Percentiles rank a stretch among this genome's conserved stretches.
These are phyloP conservation scores for Drosophila pseudotakahashii DNA, from an alignment of 2,888 invertebrate species.

Conservation along the genomic window DNA sequence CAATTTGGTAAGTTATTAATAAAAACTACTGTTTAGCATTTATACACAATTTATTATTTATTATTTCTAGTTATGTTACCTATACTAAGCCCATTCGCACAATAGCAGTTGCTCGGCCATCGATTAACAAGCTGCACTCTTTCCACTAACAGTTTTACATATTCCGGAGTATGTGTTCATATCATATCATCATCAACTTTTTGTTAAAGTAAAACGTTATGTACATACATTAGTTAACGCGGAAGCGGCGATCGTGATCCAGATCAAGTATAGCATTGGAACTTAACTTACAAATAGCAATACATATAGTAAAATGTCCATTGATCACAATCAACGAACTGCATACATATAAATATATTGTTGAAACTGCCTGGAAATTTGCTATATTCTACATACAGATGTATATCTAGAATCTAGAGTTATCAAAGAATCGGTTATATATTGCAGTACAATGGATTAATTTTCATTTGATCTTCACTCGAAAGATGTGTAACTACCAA, in stretches of 20 bases:
- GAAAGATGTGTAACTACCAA: slow-evolving; percentile 12
- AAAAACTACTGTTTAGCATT: slow-evolving; percentile 34
- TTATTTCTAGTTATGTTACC: slow-evolving; percentile 61
- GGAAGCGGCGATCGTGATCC: slow-evolving; percentile 52
- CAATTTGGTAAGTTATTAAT: neutral
- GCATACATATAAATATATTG: slow-evolving; percentile 22
- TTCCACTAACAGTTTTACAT: slow-evolving; percentile 55
- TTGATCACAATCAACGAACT: slow-evolving; percentile 54
- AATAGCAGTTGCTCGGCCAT: slow-evolving; percentile 40
- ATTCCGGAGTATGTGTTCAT: slow-evolving; percentile 43
- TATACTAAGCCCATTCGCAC: slow-evolving; percentile 54
- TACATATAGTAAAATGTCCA: slow-evolving; percentile 46
- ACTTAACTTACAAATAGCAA: slow-evolving; percentile 55
- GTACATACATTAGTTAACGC: slow-evolving; percentile 66
- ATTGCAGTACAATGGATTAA: slow-evolving; percentile 49
- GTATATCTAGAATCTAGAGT: slow-evolving; percentile 38
- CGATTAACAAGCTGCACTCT: slow-evolving; percentile 59
- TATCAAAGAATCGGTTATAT: slow-evolving; percentile 49
- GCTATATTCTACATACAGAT: slow-evolving; percentile 56
- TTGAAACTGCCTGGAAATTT: slow-evolving; percentile 61
- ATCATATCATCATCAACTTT: slow-evolving; percentile 42
- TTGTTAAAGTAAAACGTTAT: slow-evolving; percentile 63
- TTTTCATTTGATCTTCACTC: slow-evolving; percentile 6
- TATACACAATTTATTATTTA: slow-evolving; percentile 70
- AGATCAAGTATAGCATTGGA: slow-evolving; percentile 45